Base-by-base conservation (phyloP, 2,113 vertebrate species). In the Planiliza haematocheilus region DNA sequence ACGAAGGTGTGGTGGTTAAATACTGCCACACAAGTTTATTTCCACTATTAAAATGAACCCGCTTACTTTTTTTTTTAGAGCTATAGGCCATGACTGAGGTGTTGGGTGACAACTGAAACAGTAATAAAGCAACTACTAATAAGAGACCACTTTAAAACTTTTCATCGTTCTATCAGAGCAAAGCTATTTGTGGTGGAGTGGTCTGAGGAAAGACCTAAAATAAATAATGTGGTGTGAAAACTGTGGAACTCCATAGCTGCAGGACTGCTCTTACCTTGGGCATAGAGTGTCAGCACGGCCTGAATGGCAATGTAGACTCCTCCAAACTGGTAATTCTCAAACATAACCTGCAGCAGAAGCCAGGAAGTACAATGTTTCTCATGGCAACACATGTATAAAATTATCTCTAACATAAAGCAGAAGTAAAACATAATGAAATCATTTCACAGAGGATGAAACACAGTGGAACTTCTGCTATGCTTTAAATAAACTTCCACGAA, bases 281-380 rank as follows among this genome's bases (percentile, higher is more conserved):
- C 97, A 82, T 99, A 99, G 34, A 99, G 93, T 59, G 97, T 99
- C 82, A 99, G 94, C 83, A 99, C 97, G 73, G 97, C 97, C 90
- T 99, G 97, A 88, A 99, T 99, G 64, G 97, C 97, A 82, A 99
- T 97, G 84, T 99, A 99, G 41, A 99, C 96, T 18, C 97, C 97
- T 84, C 94, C 93, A 92, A 99, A 99, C 90, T 98, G 96, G 89
- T 99, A 99, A 0, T 95, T 98, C 94, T 99, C 97, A 94, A 99
- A 99, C 97, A 99, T 99, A 66, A 99, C 97, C 97, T 99, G 89
- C 7, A 92, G 86, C 30, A 55, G 42, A 66, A 4, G 38, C 63
- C 12, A 39, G 1, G 12, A 49, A 49, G 13, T 6, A 38, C 5
- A 51, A 50, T 34, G 8, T 18, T 57, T 10, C 1, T 41, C 41